A percentile compares a stretch with the other conserved stretches of the same genome.
Conservation (phyloP, 2,113 vertebrate species). For the Prionailurus bengalensis region DNA sequence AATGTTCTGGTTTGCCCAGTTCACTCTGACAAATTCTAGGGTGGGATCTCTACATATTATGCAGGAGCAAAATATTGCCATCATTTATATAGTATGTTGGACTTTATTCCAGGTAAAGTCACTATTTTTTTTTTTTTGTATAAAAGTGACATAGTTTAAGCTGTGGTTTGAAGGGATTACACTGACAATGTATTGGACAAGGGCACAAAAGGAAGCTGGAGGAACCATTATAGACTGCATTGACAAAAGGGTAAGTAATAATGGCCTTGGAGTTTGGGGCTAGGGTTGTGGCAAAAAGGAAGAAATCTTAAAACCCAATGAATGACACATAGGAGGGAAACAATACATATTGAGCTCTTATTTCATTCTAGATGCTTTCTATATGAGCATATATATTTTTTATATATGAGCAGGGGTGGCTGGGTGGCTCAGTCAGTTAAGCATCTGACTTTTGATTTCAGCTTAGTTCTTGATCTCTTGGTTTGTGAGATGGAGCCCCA, state of each 20-base stretch:
- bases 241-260: not conserved
- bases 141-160: not conserved
- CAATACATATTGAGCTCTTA: not conserved
- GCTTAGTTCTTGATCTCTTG: too few relatives aligned
- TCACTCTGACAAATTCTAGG: not conserved
- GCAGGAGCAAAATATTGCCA: not conserved
- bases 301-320: not conserved
- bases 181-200: not conserved
- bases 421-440: too few relatives aligned
- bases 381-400: not conserved
- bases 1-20: not conserved
- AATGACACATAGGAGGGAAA: not conserved
- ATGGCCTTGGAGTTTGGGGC: not conserved
- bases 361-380: not conserved
- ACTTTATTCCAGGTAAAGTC: not conserved
- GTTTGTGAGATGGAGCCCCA: too few relatives aligned
- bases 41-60: not conserved
- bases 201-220: not conserved
- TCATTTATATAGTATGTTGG: not conserved
- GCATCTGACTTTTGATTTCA: too few relatives aligned
- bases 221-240: not conserved
- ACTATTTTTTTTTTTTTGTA: not conserved
- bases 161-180: not conserved
- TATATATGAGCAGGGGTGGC: not conserved
- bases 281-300: not conserved